A percentile compares a stretch with the other conserved stretches of the same genome.
Evolutionary conservation across 2,888 invertebrate species (phyloP).

Genomic region (Noctua pronuba): DNA sequence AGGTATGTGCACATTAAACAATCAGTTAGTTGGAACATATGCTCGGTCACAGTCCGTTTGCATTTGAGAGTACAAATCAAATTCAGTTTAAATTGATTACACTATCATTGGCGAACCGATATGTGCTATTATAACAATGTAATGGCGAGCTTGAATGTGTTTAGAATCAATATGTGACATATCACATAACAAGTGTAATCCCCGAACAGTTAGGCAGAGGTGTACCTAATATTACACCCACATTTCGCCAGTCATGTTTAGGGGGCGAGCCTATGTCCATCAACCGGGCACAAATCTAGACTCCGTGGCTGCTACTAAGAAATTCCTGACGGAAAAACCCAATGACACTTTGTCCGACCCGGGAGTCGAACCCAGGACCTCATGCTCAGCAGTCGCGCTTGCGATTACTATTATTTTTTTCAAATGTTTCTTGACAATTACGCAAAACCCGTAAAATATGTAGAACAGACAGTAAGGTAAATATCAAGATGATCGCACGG

Average conservation of each 20-base stretch:
- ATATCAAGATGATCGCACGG: not conserved
- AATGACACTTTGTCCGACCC: too few species aligned
- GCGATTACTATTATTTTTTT: too few species aligned
- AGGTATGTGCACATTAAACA: constrained; percentile 2
- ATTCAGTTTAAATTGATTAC: constrained; percentile 21
- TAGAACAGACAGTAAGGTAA: not conserved
- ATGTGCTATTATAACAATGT: not conserved
- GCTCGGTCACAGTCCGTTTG: not conserved
- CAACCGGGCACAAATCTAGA: too few species aligned
- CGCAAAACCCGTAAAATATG: not conserved
- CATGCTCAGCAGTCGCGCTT: too few species aligned
- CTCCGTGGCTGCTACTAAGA: too few species aligned
- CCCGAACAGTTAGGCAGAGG: not conserved
- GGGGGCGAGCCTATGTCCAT: too few species aligned
- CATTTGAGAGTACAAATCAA: constrained; percentile 21
- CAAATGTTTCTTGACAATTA: too few species aligned
- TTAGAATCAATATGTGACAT: not conserved
- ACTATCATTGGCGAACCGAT: constrained; percentile 6
- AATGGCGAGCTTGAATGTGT: not conserved
- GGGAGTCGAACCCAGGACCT: too few species aligned
- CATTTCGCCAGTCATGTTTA: too few species aligned
- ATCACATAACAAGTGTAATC: not conserved
- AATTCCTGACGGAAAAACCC: too few species aligned
- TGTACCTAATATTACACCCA: too few species aligned
- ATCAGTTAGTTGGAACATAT: constrained; percentile 24